Base-by-base conservation (phyloP, 2,888 invertebrate genomes). In the Microctonus brassicae region DNA sequence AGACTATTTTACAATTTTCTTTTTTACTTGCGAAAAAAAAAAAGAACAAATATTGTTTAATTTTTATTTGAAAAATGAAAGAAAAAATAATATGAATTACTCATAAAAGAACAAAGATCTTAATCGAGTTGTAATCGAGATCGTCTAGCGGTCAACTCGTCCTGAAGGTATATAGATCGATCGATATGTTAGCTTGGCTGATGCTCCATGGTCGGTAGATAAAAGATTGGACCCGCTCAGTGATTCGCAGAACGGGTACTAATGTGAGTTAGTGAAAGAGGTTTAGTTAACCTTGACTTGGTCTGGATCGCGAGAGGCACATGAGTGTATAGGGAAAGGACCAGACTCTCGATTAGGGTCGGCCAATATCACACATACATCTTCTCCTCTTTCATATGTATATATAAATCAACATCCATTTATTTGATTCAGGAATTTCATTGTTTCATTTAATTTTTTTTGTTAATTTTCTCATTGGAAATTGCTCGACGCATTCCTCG, bases 211-310 rank as follows among this genome's bases (percentile, higher is more conserved):
- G 53, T 55, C 64, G 29, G 34, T 77, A 77, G 78, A 79, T 78
- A 78, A 81, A 80, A 78, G 79, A 74, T 75, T 79, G 77, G 75
- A 74, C 73, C 74, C 75, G 74, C 72, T 73, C 75, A 76, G 71
- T 70, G 76, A 78, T 84, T 82, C 82, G 78, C 79, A 70, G 79
- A 83, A 82, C 77, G 77, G 76, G 79, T 79, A 80, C 80, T 80
- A 81, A 82, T 79, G 79, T 76, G 77, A 79, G 77, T 78, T 74
- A 76, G 74, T 69, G 72, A 75, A 74, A 74, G 74, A 69, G 71
- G 63, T 70, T 70, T 70, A 42, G 69, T 57, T 70, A 70, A 64
- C 64, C 63, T 64, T 70, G 69, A 64, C 63, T 70, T 64, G 57
- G 62, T 63, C 69, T 63, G 13, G 17, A 33, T 58, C 1, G 47